phyloP scores from a whole-genome alignment of 2,888 invertebrate genomes.

The Melanostoma scalare region DNA sequence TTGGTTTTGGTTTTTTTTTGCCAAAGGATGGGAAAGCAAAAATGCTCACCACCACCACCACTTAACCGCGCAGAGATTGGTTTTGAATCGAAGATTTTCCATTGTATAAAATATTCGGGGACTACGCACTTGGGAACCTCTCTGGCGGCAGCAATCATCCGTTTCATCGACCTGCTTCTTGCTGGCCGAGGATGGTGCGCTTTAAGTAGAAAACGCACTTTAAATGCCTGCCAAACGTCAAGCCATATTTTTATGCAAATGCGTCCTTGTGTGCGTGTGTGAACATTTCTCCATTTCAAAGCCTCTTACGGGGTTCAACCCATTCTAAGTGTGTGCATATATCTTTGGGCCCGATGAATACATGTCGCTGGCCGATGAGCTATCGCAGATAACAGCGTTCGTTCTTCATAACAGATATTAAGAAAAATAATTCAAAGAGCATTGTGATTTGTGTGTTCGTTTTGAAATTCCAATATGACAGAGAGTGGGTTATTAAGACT shows the following conservation, averaged over 20 bases:
- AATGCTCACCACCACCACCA: slow-evolving; percentile 2
- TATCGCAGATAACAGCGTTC: slow-evolving; percentile 46
- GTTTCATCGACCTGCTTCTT: slow-evolving; percentile 16
- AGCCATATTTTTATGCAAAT: slow-evolving; percentile 74
- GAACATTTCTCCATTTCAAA: slow-evolving; percentile 54
- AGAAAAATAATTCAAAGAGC: slow-evolving; percentile 63
- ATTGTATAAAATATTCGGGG: slow-evolving; percentile 69
- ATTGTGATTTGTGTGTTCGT: slow-evolving; percentile 40
- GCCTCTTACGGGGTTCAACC: slow-evolving; percentile 60
- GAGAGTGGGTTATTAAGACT: slow-evolving; percentile 51
- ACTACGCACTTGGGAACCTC: slow-evolving; percentile 65
- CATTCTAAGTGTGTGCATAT: slow-evolving; percentile 43
- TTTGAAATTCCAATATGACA: slow-evolving; percentile 32
- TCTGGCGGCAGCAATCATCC: slow-evolving; percentile 19
- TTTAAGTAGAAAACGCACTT: slow-evolving; percentile 73
- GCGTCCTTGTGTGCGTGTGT: slow-evolving; percentile 43
- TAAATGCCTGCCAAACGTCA: slow-evolving; percentile 72
- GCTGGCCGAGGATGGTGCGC: slow-evolving; percentile 32
- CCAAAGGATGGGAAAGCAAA: slow-evolving; percentile 52
- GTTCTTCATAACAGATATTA: slow-evolving; percentile 43
- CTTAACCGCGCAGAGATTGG: slow-evolving; percentile 50
- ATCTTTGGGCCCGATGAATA: slow-evolving; percentile 52
- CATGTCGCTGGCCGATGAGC: slow-evolving; percentile 58
- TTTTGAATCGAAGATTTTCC: slow-evolving; percentile 72
- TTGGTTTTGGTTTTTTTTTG: slow-evolving; percentile 33